Conservation (phyloP, 1,140 invertebrate species). For the Grapholita molesta region DNA sequence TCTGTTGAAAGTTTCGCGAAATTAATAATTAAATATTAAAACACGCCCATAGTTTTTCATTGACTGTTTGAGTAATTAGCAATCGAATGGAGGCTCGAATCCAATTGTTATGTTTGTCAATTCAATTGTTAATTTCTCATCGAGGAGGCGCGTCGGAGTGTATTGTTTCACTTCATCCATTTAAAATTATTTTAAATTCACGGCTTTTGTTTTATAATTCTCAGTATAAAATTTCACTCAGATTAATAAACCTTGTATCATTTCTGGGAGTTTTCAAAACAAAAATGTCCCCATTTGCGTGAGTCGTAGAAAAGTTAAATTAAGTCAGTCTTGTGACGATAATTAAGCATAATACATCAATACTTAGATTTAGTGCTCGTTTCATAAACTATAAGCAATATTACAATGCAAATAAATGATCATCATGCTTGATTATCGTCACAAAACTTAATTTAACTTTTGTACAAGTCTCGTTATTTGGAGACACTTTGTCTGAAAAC, state of each 20-base stretch:
- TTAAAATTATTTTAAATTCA: constrained; percentile 9
- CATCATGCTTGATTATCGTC: too few species aligned
- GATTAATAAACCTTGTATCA: background rate
- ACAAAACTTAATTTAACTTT: too few species aligned
- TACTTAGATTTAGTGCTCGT: too few species aligned
- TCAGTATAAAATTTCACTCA: constrained; percentile 32
- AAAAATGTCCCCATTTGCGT: too few species aligned
- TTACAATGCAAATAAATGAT: too few species aligned
- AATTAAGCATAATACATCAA: too few species aligned
- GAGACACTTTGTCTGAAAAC: too few species aligned
- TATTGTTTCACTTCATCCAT: constrained; percentile 39
- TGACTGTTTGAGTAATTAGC: constrained; percentile 58
- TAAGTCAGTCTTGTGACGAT: too few species aligned
- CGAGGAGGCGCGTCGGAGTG: constrained; percentile 40
- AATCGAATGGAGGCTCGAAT: constrained; percentile 42
- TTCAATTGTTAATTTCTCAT: constrained; percentile 59
- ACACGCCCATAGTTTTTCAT: constrained; percentile 48
- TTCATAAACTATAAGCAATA: too few species aligned
- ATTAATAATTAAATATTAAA: constrained; percentile 56
- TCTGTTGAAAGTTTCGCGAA: constrained; percentile 13
- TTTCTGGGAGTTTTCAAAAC: too few species aligned
- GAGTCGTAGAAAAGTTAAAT: too few species aligned
- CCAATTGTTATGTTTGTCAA: constrained; percentile 57
- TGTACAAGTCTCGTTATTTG: too few species aligned
- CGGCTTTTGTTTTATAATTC: constrained; percentile 4